phyloP scores from a whole-genome alignment of 2,888 invertebrate species.

The Lacanobia wlatinum region DNA sequence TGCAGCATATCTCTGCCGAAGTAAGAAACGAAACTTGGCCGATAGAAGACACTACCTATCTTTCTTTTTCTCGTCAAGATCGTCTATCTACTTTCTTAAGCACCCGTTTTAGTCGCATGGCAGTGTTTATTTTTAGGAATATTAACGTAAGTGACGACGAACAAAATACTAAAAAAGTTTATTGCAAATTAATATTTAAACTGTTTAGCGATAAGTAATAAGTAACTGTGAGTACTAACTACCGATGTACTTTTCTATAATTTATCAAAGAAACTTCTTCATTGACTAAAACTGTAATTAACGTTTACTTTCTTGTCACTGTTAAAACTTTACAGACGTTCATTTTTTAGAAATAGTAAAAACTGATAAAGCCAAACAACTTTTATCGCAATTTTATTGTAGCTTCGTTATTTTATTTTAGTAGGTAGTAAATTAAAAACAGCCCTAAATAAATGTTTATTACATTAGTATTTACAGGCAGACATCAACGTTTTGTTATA shows the following conservation, averaged over 20 bases:
- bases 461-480: too few species aligned
- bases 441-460: too few species aligned
- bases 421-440: background rate
- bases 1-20: slow-evolving; percentile 2
- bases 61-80: slow-evolving; percentile 42
- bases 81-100: slow-evolving; percentile 20
- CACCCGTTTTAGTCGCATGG: slow-evolving; percentile 24
- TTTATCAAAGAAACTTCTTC: background rate
- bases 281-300: slow-evolving; percentile 10
- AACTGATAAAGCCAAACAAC: slow-evolving; percentile 5
- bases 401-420: background rate
- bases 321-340: slow-evolving; percentile 1
- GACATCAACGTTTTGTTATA: too few species aligned
- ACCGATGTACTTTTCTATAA: background rate
- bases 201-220: background rate
- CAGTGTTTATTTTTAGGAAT: background rate
- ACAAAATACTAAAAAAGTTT: background rate
- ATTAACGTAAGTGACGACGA: background rate
- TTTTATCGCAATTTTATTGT: slow-evolving; percentile 26
- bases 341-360: background rate
- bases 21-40: slow-evolving; percentile 37
- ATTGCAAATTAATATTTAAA: background rate
- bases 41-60: slow-evolving; percentile 36
- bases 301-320: background rate
- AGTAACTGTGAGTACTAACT: background rate